Evolutionary conservation across 2,888 invertebrate species (phyloP), one percentile per base, ranked within the genome.

Genomic region (Leucozona laternaria): DNA sequence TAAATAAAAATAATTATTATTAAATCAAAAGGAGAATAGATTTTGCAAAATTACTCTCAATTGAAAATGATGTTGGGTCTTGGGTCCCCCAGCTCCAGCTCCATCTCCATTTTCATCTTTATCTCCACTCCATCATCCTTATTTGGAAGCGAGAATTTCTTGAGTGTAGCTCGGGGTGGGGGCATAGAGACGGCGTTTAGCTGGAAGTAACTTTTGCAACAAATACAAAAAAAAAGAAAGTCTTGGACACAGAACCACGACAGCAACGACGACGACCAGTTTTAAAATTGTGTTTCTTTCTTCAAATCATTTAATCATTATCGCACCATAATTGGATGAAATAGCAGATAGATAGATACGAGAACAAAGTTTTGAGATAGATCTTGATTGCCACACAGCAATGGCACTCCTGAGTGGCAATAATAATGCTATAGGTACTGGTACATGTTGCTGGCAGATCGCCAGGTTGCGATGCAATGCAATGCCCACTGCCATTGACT

Each of bases 1-100:
- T 22, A 76, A 72, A 85, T 77, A 77, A 85, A 15, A 48, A 64
- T 34, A 31, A 57, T 34, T 7, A 58, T 58, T 40, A 37, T 75
- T 85, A 73, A 85, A 78, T 85, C 81, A 85, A 37, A 43, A 53
- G 6, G 77, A 37, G 70, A 73, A 70, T 68, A 73, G 77, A 81
- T 81, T 68, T 85, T 50, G 81, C 77, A 43, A 78, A 85, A 85
- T 85, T 78, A 73, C 48, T 81, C 64, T 73, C 81, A 85, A 85
- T 80, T 85, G 77, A 72, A 62, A 72, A 58, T 64, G 28, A 45
- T 68, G 55, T 40, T 58, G 25, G 45, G 43, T 37, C n/a, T n/a
- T 28, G 28, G 31, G 8, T 31, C 31, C 40, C 2, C 37, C 20
- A 25, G 11, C 48, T 31, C 5, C 45, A 11, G 10, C 48, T 20